A percentile compares a stretch with the other conserved stretches of the same genome.
These are phyloP conservation scores for Villa cingulata DNA, from an alignment of 2,888 invertebrate species.

Conservation along the genomic window DNA sequence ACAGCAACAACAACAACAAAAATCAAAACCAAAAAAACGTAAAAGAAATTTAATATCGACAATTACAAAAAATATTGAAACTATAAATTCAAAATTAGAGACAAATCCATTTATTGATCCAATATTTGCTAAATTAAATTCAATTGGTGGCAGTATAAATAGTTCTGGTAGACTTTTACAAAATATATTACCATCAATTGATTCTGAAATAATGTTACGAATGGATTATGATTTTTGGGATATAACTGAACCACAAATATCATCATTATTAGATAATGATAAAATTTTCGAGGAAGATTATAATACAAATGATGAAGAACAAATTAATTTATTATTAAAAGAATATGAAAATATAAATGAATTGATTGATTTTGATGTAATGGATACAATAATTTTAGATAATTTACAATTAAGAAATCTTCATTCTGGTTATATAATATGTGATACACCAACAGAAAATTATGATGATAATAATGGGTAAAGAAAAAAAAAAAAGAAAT, in stretches of 20 bases:
- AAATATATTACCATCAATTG: slow-evolving; percentile 42
- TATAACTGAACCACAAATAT: slow-evolving; percentile 12
- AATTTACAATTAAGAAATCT: slow-evolving; percentile 24
- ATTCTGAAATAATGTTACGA: slow-evolving; percentile 30
- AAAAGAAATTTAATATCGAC: slow-evolving; percentile 25
- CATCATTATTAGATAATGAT: too few species aligned
- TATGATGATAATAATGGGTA: too few species aligned
- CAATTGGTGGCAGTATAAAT: slow-evolving; percentile 46
- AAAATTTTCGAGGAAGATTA: slow-evolving; percentile 19
- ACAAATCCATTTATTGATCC: slow-evolving; percentile 40
- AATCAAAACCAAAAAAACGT: slow-evolving; percentile 24
- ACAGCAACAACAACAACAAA: slow-evolving; percentile 9
- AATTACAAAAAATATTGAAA: slow-evolving; percentile 33
- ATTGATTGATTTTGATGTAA: slow-evolving; percentile 19
- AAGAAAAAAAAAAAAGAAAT: neutral
- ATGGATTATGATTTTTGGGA: slow-evolving; percentile 29
- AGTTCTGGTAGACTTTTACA: slow-evolving; percentile 47
- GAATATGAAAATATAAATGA: slow-evolving; percentile 10
- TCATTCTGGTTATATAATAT: slow-evolving; percentile 29
- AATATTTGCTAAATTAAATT: slow-evolving; percentile 46
- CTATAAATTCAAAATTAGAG: slow-evolving; percentile 31
- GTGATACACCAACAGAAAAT: slow-evolving; percentile 27
- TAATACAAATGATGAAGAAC: slow-evolving; percentile 6
- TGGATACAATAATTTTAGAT: slow-evolving; percentile 19
- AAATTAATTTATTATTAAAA: slow-evolving; percentile 4